Evolutionary conservation across 2,113 vertebrate genomes (phyloP).

Genomic region (Macquaria australasica): DNA sequence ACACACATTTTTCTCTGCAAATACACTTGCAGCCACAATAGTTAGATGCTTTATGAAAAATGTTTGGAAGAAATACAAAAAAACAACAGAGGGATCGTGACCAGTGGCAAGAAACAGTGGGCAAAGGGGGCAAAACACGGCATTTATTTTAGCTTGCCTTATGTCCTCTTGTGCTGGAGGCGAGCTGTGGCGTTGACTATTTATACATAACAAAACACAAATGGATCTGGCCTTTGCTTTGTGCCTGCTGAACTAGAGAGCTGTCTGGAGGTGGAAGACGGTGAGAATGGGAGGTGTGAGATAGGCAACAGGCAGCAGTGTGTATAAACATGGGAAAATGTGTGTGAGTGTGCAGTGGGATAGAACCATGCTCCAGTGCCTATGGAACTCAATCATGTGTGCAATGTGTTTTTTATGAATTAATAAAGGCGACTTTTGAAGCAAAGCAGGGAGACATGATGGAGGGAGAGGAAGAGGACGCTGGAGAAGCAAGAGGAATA

Average conservation of each 20-base stretch:
- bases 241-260: constrained; percentile 33
- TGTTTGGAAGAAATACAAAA: neutral
- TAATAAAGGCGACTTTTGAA: constrained; percentile 91
- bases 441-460: constrained; percentile 71
- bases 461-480: constrained; percentile 65
- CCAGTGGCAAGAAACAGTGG: constrained; percentile 16
- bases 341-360: constrained; percentile 23
- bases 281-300: constrained; percentile 39
- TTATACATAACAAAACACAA: constrained; percentile 84
- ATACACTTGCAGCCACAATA: neutral
- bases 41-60: neutral
- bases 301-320: constrained; percentile 44
- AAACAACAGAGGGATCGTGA: constrained; percentile 13
- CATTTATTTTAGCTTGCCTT: constrained; percentile 59
- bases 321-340: constrained; percentile 49
- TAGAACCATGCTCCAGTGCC: constrained; percentile 82
- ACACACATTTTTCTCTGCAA: constrained; percentile 12
- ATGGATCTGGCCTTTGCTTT: constrained; percentile 43
- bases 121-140: constrained; percentile 27
- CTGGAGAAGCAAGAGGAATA: neutral
- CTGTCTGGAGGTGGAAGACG: constrained; percentile 61
- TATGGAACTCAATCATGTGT: constrained; percentile 88
- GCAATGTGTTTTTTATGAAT: constrained; percentile 93
- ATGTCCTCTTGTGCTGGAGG: constrained; percentile 63
- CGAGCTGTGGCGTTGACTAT: constrained; percentile 79